Evolutionary conservation across 2,113 vertebrate genomes (phyloP), one percentile per base, ranked within the genome.

Genomic region (Alethe diademata): DNA sequence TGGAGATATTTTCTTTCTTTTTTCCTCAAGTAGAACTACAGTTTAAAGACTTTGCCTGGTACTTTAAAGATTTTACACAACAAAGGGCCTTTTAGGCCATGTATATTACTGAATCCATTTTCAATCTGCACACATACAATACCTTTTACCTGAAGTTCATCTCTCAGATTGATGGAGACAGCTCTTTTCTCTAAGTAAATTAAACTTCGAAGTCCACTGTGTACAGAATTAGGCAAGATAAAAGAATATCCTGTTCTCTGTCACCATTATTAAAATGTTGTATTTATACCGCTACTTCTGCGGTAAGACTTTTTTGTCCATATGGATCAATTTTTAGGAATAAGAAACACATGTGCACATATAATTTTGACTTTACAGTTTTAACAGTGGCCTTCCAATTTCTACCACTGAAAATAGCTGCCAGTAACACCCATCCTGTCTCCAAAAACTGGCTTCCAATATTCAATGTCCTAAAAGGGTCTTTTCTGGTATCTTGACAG

Each of bases 341-440:
- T 36, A 75, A 45, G 51, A 78, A 80, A 73, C 14, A 23, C 1
- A 0, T 19, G 8, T 16, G 2, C 5, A 2, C 1, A 2, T 29
- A 33, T 31, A 60, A 78, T 92, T 90, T 82, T 90, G 29, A 82
- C 14, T 87, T 53, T 4, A 66, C 26, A 35, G 25, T 58, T 83
- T 84, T 42, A 85, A 84, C 4, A 35, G 20, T 5, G 12, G 28
- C 53, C 29, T 71, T 92, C 70, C 64, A 25, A 62, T 71, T 90
- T 78, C 40, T 51, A 75, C 12, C 45, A n/a, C 26, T 75, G 78
- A 90, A 95, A 93, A 90, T 8, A 81, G 43, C 38, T 82, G 35
- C 16, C 70, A 42, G 20, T 58, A 71, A 80, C 40, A 18, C 19
- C 26, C 61, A 81, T 11, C 22, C n/a, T 64, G 20, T 12, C 58